phyloP scores from a whole-genome alignment of 2,888 invertebrate genomes.

The Ethmia dodecea region DNA sequence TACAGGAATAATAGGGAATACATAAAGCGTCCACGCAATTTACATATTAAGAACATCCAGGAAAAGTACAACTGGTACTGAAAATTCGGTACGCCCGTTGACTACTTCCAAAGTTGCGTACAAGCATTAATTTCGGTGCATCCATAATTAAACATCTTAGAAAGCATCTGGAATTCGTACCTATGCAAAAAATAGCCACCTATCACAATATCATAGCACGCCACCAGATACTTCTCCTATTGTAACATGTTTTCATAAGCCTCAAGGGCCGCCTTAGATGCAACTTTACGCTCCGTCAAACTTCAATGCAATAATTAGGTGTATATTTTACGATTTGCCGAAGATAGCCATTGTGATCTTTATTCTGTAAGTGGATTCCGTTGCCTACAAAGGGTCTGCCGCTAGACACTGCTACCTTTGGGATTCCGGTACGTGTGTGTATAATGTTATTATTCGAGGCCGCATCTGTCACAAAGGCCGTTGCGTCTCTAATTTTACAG shows the following conservation, averaged over 20 bases:
- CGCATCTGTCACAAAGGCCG: constrained; percentile 74
- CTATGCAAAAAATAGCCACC: constrained; percentile 32
- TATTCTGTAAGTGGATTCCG: constrained; percentile 70
- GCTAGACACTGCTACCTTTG: constrained; percentile 59
- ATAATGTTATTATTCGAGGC: constrained; percentile 72
- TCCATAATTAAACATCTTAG: too few species aligned
- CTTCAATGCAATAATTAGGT: constrained; percentile 71
- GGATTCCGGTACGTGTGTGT: constrained; percentile 49
- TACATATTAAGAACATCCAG: too few species aligned
- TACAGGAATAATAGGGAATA: too few species aligned
- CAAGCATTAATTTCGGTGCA: too few species aligned
- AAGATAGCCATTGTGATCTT: constrained; percentile 64
- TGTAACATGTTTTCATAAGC: constrained; percentile 69
- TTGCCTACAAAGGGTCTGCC: constrained; percentile 53
- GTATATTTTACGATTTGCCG: constrained; percentile 76
- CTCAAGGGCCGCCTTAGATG: constrained; percentile 60
- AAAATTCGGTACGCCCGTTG: too few species aligned
- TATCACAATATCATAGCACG: constrained; percentile 41
- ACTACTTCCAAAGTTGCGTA: too few species aligned
- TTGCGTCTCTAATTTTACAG: constrained; percentile 74
- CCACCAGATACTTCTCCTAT: constrained; percentile 38
- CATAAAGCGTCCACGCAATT: too few species aligned
- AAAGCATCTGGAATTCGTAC: too few species aligned
- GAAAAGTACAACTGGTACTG: too few species aligned
- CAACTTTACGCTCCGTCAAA: constrained; percentile 56